phyloP scores from a whole-genome alignment of 2,113 vertebrate species.

The Pontoporia blainvillei region DNA sequence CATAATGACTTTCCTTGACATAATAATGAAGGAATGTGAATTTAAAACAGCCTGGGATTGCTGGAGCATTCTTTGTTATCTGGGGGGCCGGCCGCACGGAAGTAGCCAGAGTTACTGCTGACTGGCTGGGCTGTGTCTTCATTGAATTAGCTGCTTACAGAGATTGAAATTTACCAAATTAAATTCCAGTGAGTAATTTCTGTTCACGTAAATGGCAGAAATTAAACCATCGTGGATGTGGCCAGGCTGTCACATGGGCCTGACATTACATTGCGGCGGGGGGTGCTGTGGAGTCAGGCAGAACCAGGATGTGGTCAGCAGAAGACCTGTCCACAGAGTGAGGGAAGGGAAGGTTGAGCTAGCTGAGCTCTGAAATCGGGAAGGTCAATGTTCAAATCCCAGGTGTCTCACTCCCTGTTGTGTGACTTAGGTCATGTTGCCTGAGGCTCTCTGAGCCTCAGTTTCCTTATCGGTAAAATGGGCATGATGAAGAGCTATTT shows the following conservation, averaged over 20 bases:
- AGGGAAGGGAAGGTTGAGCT: neutral
- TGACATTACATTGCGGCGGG: neutral
- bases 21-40: conserved; percentile 58
- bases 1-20: conserved; percentile 62
- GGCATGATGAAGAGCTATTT: neutral
- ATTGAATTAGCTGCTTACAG: conserved; percentile 53
- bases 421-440: neutral
- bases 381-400: neutral
- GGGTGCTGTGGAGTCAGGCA: neutral
- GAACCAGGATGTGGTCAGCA: neutral
- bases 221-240: neutral
- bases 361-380: neutral
- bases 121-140: neutral
- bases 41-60: conserved; percentile 60
- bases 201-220: conserved; percentile 40
- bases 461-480: neutral
- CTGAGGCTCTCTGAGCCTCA: neutral
- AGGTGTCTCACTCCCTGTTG: neutral
- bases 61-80: conserved; percentile 33
- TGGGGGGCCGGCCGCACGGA: neutral
- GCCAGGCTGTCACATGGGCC: neutral
- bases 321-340: neutral
- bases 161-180: conserved; percentile 61
- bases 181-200: conserved; percentile 67
- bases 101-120: conserved; percentile 38